Evolutionary conservation across 2,113 vertebrate species (phyloP).

Genomic region (Phycodurus eques): DNA sequence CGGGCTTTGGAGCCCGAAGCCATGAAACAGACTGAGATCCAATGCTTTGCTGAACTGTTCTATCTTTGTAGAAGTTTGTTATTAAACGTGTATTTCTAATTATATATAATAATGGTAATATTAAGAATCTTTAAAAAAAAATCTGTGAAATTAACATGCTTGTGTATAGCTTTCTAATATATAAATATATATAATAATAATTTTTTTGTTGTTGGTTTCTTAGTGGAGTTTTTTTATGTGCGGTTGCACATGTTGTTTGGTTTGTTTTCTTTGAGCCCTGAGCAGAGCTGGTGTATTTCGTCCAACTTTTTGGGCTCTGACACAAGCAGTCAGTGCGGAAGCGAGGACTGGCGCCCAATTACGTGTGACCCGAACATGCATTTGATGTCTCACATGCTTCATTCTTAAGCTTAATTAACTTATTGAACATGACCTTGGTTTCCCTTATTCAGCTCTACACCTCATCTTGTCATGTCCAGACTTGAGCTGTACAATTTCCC

Average conservation of each 20-base stretch:
- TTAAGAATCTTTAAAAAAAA: conserved; percentile 98
- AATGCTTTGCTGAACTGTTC: conserved; percentile 99
- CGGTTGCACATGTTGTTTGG: conserved; percentile 82
- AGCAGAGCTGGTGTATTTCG: conserved; percentile 60
- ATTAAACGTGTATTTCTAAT: conserved; percentile 99
- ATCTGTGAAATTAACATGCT: conserved; percentile 99
- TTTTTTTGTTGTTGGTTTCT: conserved; percentile 81
- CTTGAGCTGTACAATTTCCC: conserved; percentile 20
- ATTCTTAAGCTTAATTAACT: conserved; percentile 32
- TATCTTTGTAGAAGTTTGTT: conserved; percentile 99
- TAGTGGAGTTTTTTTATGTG: conserved; percentile 89
- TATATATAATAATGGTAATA: conserved; percentile 95
- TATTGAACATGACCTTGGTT: conserved; percentile 28
- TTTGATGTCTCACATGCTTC: conserved; percentile 29
- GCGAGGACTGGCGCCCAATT: conserved; percentile 65
- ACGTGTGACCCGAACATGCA: conserved; percentile 25
- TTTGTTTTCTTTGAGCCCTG: conserved; percentile 67
- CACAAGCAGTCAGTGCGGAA: conserved; percentile 62
- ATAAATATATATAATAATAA: conserved; percentile 87
- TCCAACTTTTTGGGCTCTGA: conserved; percentile 30
- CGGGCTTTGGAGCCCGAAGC: conserved; percentile 87
- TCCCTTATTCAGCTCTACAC: conserved; percentile 16
- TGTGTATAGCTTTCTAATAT: conserved; percentile 99
- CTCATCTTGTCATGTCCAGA: conserved; percentile 4
- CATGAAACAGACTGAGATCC: conserved; percentile 86